A percentile compares a stretch with the other conserved stretches of the same genome.
phyloP scores from a whole-genome alignment of 2,888 invertebrate genomes.

The Siphlonurus alternatus region DNA sequence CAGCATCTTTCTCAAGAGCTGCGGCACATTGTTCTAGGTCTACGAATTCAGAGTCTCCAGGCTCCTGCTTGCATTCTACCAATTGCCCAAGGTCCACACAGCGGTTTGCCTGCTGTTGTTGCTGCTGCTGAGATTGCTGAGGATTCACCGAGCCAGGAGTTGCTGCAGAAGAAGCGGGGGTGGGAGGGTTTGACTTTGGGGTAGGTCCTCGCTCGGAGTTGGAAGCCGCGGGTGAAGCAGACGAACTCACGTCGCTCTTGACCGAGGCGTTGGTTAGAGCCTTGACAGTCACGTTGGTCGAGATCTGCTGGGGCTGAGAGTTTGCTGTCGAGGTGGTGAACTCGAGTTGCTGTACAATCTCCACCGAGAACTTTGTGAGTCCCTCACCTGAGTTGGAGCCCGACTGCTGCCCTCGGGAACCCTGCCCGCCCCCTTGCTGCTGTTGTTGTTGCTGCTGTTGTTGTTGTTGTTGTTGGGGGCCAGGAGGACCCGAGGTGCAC shows the following conservation, averaged over 20 bases:
- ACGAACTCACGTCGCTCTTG: conserved; percentile 33
- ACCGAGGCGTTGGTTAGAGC: conserved; percentile 51
- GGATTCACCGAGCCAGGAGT: not conserved
- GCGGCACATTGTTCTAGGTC: conserved; percentile 71
- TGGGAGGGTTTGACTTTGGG: conserved; percentile 32
- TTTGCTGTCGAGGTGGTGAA: conserved; percentile 77
- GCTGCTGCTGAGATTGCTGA: not conserved
- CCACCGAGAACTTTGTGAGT: conserved; percentile 69
- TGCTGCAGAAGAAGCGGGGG: conserved; percentile 21
- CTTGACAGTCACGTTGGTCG: conserved; percentile 83
- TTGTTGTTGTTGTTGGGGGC: conserved; percentile 31
- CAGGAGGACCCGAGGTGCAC: conserved; percentile 39
- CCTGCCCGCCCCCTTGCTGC: conserved; percentile 19
- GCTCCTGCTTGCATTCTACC: conserved; percentile 66
- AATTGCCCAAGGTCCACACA: conserved; percentile 40
- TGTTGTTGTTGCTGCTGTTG: conserved; percentile 24
- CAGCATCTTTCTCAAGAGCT: conserved; percentile 69
- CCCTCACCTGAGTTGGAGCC: conserved; percentile 23
- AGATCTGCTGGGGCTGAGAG: conserved; percentile 76
- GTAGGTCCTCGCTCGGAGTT: conserved; percentile 3
- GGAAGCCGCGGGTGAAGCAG: conserved; percentile 1
- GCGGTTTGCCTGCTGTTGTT: not conserved
- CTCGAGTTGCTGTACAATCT: conserved; percentile 81
- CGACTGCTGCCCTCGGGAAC: conserved; percentile 15
- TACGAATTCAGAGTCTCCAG: conserved; percentile 64